phyloP scores from a whole-genome alignment of 2,888 invertebrate genomes.

The Caradrina kadenii region DNA sequence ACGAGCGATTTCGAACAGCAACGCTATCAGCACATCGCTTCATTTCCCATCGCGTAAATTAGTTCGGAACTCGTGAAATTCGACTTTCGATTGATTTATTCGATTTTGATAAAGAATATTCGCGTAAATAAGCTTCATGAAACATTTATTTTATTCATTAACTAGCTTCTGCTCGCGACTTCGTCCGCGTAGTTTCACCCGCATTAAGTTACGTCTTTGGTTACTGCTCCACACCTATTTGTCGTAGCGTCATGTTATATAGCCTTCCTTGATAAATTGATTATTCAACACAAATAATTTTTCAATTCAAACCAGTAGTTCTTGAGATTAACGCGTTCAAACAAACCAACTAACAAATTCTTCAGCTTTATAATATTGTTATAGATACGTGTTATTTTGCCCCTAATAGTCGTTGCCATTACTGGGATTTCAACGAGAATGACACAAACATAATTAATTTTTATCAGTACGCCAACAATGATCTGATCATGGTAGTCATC shows the following conservation, averaged over 20 bases:
- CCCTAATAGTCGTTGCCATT: constrained; percentile 30
- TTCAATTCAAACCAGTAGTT: too few relatives aligned
- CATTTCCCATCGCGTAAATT: constrained; percentile 24
- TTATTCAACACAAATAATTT: too few relatives aligned
- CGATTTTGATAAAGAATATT: constrained; percentile 23
- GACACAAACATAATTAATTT: constrained; percentile 25
- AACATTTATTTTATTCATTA: constrained; percentile 31
- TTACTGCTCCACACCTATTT: too few relatives aligned
- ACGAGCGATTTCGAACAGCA: constrained; percentile 3
- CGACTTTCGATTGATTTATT: constrained; percentile 28
- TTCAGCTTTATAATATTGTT: too few relatives aligned
- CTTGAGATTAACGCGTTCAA: too few relatives aligned
- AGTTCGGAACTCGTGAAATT: constrained; percentile 35
- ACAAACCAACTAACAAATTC: too few relatives aligned
- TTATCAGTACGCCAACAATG: constrained; percentile 18
- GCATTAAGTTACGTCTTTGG: too few relatives aligned
- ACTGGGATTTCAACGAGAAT: constrained; percentile 34
- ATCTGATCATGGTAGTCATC: constrained; percentile 6
- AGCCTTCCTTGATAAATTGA: too few relatives aligned
- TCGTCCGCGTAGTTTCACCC: too few relatives aligned
- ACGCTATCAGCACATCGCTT: not conserved
- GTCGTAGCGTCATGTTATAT: too few relatives aligned
- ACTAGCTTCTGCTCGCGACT: too few relatives aligned
- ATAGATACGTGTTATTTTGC: too few relatives aligned
- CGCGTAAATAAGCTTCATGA: constrained; percentile 24